These are phyloP conservation scores for Hetaerina titia DNA, from an alignment of 2,888 invertebrate genomes.

Conservation along the genomic window DNA sequence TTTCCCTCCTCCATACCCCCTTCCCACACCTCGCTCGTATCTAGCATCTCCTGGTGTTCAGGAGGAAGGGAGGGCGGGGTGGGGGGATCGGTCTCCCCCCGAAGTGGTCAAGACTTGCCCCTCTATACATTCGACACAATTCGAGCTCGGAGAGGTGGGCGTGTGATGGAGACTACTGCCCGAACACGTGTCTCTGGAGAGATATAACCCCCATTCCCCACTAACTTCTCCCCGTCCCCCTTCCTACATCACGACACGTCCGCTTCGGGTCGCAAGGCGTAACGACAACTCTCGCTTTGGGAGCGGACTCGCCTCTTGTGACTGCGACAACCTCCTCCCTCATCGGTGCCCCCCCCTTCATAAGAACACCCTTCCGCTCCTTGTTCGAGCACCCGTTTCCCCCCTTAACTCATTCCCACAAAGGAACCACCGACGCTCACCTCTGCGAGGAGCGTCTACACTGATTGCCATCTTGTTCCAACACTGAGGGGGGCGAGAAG, in stretches of 20 bases:
- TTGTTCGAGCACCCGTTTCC: no score
- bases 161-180: background rate
- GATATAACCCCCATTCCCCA: background rate
- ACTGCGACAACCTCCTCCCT: no score
- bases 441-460: no score
- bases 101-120: background rate
- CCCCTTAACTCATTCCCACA: no score
- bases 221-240: background rate
- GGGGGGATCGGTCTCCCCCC: background rate
- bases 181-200: constrained; percentile 54
- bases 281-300: no score
- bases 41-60: background rate
- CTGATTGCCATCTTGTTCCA: no score
- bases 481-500: no score
- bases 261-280: background rate
- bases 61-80: background rate
- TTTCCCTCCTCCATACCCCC: background rate
- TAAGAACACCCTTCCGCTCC: no score
- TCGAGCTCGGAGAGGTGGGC: constrained; percentile 35
- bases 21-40: background rate
- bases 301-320: background rate
- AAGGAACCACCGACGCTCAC: no score
- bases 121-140: background rate
- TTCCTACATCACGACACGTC: background rate
- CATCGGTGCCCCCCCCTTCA: no score